Evolutionary conservation across 2,888 invertebrate species (phyloP).

Genomic region (Eupithecia insigniata): DNA sequence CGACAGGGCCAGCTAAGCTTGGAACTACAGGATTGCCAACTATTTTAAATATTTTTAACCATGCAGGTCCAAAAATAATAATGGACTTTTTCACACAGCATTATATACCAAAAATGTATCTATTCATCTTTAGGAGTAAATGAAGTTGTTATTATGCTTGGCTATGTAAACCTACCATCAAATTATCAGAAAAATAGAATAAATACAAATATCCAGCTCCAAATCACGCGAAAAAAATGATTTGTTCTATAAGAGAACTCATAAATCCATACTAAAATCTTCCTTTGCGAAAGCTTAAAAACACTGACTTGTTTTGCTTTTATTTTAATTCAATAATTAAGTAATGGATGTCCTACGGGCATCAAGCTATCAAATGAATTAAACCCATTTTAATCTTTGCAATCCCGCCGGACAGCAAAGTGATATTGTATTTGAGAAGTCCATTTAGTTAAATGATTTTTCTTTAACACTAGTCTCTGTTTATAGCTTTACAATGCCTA

Average conservation of each 20-base stretch:
- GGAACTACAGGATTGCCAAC: neutral
- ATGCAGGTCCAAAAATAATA: neutral
- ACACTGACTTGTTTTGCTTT: neutral
- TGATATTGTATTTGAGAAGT: constrained; percentile 39
- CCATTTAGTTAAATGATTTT: constrained; percentile 3
- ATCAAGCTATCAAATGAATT: constrained; percentile 48
- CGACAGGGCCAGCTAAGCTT: constrained; percentile 53
- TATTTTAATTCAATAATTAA: constrained; percentile 42
- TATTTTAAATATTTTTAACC: neutral
- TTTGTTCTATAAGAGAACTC: neutral
- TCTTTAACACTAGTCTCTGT: neutral
- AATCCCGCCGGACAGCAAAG: constrained; percentile 40
- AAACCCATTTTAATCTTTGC: constrained; percentile 47
- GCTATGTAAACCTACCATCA: neutral
- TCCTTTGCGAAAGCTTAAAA: neutral
- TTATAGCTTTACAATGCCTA: neutral
- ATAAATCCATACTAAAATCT: neutral
- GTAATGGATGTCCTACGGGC: constrained; percentile 44
- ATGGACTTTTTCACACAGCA: no score
- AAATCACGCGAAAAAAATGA: neutral
- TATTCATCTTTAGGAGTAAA: no score
- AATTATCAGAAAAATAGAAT: neutral
- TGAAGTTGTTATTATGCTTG: no score
- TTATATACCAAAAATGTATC: no score
- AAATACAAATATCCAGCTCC: neutral